Evolutionary conservation across 1,140 invertebrate genomes (phyloP).

Genomic region (Drosophila ercepeae): DNA sequence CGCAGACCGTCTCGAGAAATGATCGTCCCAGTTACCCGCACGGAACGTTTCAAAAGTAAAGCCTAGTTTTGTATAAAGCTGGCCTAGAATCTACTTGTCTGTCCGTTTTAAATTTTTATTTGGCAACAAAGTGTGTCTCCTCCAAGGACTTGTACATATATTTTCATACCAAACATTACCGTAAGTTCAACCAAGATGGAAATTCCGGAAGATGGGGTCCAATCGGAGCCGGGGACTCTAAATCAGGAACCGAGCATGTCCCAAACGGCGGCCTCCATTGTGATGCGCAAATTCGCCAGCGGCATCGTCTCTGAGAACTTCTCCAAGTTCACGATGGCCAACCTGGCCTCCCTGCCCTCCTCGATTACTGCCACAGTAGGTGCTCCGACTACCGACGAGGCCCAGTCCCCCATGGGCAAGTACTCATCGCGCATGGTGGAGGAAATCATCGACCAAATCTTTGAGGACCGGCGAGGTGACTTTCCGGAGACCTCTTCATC

Average conservation of each 20-base stretch:
- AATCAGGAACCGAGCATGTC: background rate
- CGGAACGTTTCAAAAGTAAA: background rate
- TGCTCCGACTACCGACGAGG: background rate
- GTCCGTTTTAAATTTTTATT: background rate
- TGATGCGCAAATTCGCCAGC: background rate
- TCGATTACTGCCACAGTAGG: background rate
- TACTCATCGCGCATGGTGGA: constrained; percentile 50
- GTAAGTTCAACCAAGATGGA: background rate
- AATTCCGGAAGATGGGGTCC: background rate
- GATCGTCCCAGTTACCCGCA: background rate
- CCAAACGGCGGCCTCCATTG: background rate
- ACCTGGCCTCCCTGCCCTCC: background rate
- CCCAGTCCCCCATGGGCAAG: background rate
- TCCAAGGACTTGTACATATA: background rate
- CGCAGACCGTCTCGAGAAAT: no score
- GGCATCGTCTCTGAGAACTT: background rate
- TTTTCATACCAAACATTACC: background rate
- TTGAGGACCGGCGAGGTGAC: constrained; percentile 42
- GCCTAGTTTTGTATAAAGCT: background rate
- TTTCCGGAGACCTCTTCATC: constrained; percentile 39
- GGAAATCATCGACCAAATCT: constrained; percentile 50
- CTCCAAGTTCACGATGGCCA: constrained; percentile 25
- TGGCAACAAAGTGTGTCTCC: background rate
- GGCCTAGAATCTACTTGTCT: background rate
- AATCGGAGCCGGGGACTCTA: background rate